Percentiles rank a stretch among this genome's conserved stretches.
Conservation (phyloP, 1,140 invertebrate species). For the Pseudomyrmex cubaensis region DNA sequence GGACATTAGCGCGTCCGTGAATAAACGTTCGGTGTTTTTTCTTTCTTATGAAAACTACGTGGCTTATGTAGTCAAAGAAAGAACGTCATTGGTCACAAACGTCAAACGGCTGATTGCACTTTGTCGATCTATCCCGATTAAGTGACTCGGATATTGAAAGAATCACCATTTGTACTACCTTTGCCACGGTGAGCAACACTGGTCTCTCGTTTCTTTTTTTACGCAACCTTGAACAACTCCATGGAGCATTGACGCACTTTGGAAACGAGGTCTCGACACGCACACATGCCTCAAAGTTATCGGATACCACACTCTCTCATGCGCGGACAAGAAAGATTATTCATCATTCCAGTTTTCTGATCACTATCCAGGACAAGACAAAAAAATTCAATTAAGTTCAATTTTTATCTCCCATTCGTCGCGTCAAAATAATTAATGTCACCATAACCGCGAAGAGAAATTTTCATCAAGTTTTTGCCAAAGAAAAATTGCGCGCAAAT, state of each 20-base stretch:
- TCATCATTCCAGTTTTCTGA: not conserved
- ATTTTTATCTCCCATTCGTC: no score
- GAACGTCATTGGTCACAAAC: conserved; percentile 43
- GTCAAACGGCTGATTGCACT: conserved; percentile 57
- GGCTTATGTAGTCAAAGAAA: conserved; percentile 26
- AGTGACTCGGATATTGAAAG: conserved; percentile 57
- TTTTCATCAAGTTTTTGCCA: no score
- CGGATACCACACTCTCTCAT: not conserved
- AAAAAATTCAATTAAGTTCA: no score
- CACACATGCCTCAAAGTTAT: conserved; percentile 9
- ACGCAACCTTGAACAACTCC: conserved; percentile 22
- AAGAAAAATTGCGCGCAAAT: not conserved
- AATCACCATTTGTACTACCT: conserved; percentile 33
- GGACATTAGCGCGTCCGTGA: not conserved
- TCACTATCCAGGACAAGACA: no score
- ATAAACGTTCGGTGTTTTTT: conserved; percentile 16
- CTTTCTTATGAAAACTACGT: conserved; percentile 10
- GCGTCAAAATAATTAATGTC: no score
- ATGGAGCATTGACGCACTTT: conserved; percentile 26
- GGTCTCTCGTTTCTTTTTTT: conserved; percentile 33
- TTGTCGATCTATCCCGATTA: conserved; percentile 50
- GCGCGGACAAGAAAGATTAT: conserved; percentile 5
- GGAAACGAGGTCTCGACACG: conserved; percentile 34
- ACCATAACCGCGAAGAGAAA: no score
- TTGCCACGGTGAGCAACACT: conserved; percentile 28